A percentile compares a stretch with the other conserved stretches of the same genome.
Evolutionary conservation across 37 sponge, comb jelly and placozoan species (phyloP).

Genomic region (Sycon ciliatum): DNA sequence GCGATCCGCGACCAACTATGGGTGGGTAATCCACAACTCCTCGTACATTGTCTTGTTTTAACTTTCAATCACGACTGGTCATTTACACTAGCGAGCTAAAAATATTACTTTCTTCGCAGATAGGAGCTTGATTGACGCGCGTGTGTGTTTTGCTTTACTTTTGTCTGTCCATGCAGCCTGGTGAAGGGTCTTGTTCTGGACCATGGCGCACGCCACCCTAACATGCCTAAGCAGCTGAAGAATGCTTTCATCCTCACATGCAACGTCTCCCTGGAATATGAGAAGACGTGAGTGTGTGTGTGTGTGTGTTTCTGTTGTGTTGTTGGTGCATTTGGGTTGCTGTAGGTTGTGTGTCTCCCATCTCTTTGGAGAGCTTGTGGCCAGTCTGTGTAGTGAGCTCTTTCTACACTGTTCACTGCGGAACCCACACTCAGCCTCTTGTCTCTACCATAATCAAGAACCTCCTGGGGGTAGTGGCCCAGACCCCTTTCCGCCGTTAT

Average conservation of each 20-base stretch:
- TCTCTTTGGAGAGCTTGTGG: too few relatives aligned
- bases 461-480: too few relatives aligned
- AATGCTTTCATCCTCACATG: slow-evolving; percentile 95
- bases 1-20: too few relatives aligned
- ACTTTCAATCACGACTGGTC: too few relatives aligned
- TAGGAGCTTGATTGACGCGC: neutral
- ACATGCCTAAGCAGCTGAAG: slow-evolving; percentile 82
- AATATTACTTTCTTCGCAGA: neutral
- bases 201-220: slow-evolving; percentile 95
- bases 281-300: slow-evolving; percentile 69
- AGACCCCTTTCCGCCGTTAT: too few relatives aligned
- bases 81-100: too few relatives aligned
- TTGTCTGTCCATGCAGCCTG: slow-evolving; percentile 34
- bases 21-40: too few relatives aligned
- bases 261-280: slow-evolving; percentile 99
- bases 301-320: neutral
- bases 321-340: neutral
- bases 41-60: too few relatives aligned
- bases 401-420: too few relatives aligned
- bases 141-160: neutral
- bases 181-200: slow-evolving; percentile 89
- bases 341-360: neutral
- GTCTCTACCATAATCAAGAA: too few relatives aligned
- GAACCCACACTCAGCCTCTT: too few relatives aligned
- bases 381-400: too few relatives aligned